Evolutionary conservation across 2,888 invertebrate species (phyloP).

Genomic region (Tribolium freemani): DNA sequence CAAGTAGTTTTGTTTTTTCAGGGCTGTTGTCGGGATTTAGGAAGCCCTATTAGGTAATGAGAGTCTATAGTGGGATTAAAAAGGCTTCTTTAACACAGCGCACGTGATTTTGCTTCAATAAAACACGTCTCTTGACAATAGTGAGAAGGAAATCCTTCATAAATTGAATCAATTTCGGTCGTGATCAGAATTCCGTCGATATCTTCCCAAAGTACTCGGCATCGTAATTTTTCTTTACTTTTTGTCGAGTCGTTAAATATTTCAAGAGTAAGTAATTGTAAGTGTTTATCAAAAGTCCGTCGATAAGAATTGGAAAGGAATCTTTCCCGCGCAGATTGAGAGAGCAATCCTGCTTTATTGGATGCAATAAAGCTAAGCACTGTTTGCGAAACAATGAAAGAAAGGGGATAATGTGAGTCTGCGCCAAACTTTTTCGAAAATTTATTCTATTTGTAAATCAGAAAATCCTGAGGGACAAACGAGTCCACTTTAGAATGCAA

Average conservation of each 20-base stretch:
- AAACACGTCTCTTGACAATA: constrained; percentile 42
- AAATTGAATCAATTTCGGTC: constrained; percentile 50
- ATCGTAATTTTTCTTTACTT: constrained; percentile 1
- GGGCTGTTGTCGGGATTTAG: not conserved
- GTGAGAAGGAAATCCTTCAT: constrained; percentile 46
- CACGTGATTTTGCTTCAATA: constrained; percentile 38
- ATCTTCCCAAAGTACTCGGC: not conserved
- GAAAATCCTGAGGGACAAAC: constrained; percentile 49
- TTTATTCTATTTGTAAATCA: constrained; percentile 58
- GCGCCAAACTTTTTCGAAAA: constrained; percentile 46
- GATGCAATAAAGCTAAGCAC: constrained; percentile 36
- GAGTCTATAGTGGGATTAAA: constrained; percentile 11
- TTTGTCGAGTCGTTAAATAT: not conserved
- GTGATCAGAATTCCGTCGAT: constrained; percentile 47
- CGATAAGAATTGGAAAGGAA: constrained; percentile 6
- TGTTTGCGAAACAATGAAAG: constrained; percentile 42
- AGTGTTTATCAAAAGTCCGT: constrained; percentile 14
- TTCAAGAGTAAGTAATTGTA: not conserved
- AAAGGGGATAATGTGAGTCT: constrained; percentile 23
- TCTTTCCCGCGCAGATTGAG: constrained; percentile 3
- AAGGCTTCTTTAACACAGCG: constrained; percentile 24
- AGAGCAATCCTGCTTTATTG: constrained; percentile 19
- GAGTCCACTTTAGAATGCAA: constrained; percentile 55
- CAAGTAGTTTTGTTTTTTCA: not conserved
- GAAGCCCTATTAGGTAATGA: constrained; percentile 19